Conservation (phyloP, 2,797 vertebrate species). For the Apogon hyalosoma region DNA sequence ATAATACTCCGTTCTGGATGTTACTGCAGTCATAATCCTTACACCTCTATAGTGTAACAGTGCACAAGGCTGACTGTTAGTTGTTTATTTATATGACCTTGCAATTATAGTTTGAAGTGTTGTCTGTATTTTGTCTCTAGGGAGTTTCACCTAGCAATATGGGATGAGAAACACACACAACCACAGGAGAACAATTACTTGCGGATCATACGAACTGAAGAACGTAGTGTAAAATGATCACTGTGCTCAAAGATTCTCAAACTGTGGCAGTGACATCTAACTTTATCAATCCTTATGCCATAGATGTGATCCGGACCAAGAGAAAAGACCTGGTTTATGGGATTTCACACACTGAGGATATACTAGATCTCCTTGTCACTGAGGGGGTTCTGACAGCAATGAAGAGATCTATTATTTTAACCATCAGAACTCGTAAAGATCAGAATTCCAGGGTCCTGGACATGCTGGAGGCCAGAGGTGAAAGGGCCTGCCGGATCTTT, state of each 20-base stretch:
- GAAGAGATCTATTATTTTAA: slow-evolving; percentile 80
- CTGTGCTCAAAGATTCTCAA: slow-evolving; percentile 19
- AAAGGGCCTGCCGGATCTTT: slow-evolving; percentile 86
- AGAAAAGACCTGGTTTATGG: slow-evolving; percentile 81
- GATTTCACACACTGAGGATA: slow-evolving; percentile 79
- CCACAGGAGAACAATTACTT: not conserved
- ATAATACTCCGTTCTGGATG: too few relatives aligned
- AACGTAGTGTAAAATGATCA: slow-evolving; percentile 26
- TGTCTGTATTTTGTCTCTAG: slow-evolving; percentile 69
- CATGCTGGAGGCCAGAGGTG: slow-evolving; percentile 84
- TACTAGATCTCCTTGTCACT: slow-evolving; percentile 82
- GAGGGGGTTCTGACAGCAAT: slow-evolving; percentile 79
- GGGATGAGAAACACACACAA: slow-evolving; percentile 25
- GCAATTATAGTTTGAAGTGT: slow-evolving; percentile 18
- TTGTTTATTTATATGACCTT: slow-evolving; percentile 18
- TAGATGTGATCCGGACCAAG: slow-evolving; percentile 82
- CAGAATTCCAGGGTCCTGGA: slow-evolving; percentile 85
- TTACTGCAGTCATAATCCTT: too few relatives aligned
- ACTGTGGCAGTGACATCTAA: slow-evolving; percentile 18
- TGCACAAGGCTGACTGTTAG: not conserved
- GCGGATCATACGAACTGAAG: not conserved
- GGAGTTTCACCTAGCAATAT: slow-evolving; percentile 52
- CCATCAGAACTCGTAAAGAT: slow-evolving; percentile 77
- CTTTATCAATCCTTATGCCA: slow-evolving; percentile 82
- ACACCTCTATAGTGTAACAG: too few relatives aligned